Conservation (phyloP, 1,140 invertebrate species). For the Rhyacophila brunnea region DNA sequence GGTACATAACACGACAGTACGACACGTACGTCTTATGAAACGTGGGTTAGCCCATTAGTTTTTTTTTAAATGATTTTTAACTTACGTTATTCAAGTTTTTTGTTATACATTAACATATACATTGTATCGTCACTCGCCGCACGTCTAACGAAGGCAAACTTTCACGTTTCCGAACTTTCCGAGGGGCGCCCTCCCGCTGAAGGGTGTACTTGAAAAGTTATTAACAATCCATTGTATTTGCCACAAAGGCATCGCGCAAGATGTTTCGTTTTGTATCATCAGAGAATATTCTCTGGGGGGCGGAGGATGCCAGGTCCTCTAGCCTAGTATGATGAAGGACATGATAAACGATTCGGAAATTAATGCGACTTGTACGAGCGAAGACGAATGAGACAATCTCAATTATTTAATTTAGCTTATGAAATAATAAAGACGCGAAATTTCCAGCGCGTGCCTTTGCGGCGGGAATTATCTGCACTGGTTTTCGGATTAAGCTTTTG, state of each 20-base stretch:
- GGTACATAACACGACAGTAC: too few species aligned
- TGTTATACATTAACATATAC: too few species aligned
- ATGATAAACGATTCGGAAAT: slow-evolving; percentile 22
- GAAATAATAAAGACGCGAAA: neutral
- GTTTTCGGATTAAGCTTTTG: too few species aligned
- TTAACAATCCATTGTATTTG: slow-evolving; percentile 34
- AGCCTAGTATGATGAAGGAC: neutral
- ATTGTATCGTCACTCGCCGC: too few species aligned
- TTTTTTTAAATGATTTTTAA: too few species aligned
- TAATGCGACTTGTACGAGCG: slow-evolving; percentile 15
- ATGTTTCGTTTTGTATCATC: slow-evolving; percentile 26
- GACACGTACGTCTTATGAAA: too few species aligned
- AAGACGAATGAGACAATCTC: slow-evolving; percentile 10
- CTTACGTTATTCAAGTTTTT: too few species aligned
- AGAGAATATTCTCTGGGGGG: neutral
- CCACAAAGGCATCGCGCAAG: slow-evolving; percentile 31
- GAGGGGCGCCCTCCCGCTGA: slow-evolving; percentile 7
- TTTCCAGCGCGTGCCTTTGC: neutral
- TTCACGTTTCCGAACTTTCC: slow-evolving; percentile 9
- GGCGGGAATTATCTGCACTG: too few species aligned
- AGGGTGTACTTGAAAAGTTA: slow-evolving; percentile 34
- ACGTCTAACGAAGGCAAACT: neutral
- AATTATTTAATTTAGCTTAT: slow-evolving; percentile 20
- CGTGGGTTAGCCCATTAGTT: too few species aligned
- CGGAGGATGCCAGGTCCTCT: neutral